These are phyloP conservation scores for Xestia rhomboidea DNA, from an alignment of 2,888 invertebrate species.

Conservation along the genomic window DNA sequence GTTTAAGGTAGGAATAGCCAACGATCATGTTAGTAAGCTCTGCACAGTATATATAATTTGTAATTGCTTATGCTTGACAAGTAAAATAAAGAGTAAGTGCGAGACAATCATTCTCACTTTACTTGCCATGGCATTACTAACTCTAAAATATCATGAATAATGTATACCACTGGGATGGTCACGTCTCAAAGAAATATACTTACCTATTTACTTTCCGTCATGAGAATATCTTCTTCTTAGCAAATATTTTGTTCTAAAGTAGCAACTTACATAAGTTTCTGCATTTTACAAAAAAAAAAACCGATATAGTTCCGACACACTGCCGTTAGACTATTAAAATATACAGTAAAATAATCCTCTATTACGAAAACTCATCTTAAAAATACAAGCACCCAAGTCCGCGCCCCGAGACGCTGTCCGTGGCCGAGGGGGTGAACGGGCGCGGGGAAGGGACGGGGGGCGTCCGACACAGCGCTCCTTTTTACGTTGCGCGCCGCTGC, in stretches of 20 bases:
- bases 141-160: background rate
- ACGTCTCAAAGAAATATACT: background rate
- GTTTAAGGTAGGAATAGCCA: background rate
- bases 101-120: background rate
- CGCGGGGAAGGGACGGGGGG: slow-evolving; percentile 72
- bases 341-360: background rate
- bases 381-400: slow-evolving; percentile 70
- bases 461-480: slow-evolving; percentile 89
- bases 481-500: slow-evolving; percentile 85
- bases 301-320: background rate
- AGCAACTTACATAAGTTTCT: background rate
- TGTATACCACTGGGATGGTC: background rate
- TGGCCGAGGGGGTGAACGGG: slow-evolving; percentile 68
- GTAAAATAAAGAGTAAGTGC: background rate
- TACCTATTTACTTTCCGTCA: background rate
- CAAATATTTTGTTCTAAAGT: background rate
- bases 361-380: slow-evolving; percentile 44
- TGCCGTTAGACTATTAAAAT: background rate
- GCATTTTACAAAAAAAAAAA: background rate
- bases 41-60: background rate
- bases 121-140: background rate
- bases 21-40: background rate
- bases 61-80: background rate
- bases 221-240: background rate
- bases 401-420: slow-evolving; percentile 82